phyloP scores from a whole-genome alignment of 2,888 invertebrate genomes.

The Caenorhabditis auriculariae region DNA sequence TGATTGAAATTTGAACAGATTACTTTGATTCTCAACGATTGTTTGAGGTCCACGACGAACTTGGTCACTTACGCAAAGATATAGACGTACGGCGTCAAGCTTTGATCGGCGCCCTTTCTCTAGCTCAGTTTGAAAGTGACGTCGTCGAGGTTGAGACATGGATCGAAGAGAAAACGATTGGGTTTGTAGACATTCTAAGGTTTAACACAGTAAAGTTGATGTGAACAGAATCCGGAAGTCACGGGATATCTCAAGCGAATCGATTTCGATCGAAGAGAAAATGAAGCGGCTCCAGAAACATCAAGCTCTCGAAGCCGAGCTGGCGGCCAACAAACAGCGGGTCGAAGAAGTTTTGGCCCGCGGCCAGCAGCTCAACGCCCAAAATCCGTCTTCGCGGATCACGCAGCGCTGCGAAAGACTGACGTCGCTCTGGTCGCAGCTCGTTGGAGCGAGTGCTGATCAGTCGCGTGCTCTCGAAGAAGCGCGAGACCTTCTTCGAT shows the following conservation, averaged over 20 bases:
- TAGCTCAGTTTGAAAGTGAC: conserved; percentile 87
- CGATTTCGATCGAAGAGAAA: conserved; percentile 84
- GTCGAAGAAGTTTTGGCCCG: conserved; percentile 77
- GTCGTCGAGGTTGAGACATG: conserved; percentile 71
- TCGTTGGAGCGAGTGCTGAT: conserved; percentile 75
- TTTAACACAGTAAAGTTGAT: not conserved
- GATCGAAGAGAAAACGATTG: conserved; percentile 66
- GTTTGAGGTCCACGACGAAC: conserved; percentile 36
- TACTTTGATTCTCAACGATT: too few species aligned
- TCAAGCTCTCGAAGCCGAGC: conserved; percentile 89
- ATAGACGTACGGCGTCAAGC: conserved; percentile 74
- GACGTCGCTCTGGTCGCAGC: conserved; percentile 75
- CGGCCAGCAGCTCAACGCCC: conserved; percentile 23
- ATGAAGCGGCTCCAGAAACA: conserved; percentile 80
- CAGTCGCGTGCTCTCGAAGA: conserved; percentile 85
- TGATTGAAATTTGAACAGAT: too few species aligned
- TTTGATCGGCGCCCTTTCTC: conserved; percentile 78
- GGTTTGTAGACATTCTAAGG: conserved; percentile 1
- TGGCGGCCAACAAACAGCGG: conserved; percentile 82
- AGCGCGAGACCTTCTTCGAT: conserved; percentile 93
- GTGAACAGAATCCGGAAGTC: conserved; percentile 72
- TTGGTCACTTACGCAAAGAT: conserved; percentile 69
- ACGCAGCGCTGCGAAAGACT: conserved; percentile 66
- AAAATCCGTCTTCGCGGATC: conserved; percentile 31
- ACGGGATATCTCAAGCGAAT: conserved; percentile 77